Conservation (phyloP, 2,797 vertebrate species). For the Pseudotriccus pelzelni region DNA sequence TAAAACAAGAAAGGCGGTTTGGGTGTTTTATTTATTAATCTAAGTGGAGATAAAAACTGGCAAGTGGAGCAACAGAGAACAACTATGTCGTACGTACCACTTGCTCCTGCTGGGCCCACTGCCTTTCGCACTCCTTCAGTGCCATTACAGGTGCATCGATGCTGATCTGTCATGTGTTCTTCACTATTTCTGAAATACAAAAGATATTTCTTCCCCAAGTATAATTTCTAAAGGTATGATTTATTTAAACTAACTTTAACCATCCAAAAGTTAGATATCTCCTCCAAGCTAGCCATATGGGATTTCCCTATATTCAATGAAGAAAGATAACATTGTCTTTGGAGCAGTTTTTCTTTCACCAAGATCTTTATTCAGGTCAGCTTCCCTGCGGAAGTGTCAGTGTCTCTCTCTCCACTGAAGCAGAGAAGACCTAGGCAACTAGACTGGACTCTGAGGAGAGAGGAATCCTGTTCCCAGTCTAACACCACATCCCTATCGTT, state of each 20-base stretch:
- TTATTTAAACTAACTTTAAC: not conserved
- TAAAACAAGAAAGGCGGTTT: not conserved
- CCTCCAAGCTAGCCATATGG: not conserved
- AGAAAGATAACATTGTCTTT: not conserved
- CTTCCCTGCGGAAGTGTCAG: not conserved
- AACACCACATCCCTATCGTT: not conserved
- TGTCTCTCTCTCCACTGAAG: not conserved
- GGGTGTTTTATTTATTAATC: slow-evolving; percentile 4
- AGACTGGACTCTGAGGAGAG: not conserved
- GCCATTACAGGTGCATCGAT: fast-evolving
- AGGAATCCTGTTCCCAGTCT: not conserved
- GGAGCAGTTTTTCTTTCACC: not conserved
- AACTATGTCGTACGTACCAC: not conserved
- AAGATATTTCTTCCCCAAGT: not conserved
- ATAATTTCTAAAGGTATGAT: not conserved
- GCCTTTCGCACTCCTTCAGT: not conserved
- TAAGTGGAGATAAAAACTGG: not conserved
- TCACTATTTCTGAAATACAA: not conserved
- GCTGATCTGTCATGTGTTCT: not conserved
- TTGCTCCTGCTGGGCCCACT: not conserved
- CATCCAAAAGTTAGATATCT: not conserved
- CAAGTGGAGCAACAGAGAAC: not conserved
- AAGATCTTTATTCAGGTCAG: not conserved
- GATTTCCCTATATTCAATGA: not conserved
- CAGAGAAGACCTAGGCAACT: not conserved